Evolutionary conservation across 2,888 invertebrate genomes (phyloP), one percentile per base, ranked within the genome.

Genomic region (Hymenopus coronatus): DNA sequence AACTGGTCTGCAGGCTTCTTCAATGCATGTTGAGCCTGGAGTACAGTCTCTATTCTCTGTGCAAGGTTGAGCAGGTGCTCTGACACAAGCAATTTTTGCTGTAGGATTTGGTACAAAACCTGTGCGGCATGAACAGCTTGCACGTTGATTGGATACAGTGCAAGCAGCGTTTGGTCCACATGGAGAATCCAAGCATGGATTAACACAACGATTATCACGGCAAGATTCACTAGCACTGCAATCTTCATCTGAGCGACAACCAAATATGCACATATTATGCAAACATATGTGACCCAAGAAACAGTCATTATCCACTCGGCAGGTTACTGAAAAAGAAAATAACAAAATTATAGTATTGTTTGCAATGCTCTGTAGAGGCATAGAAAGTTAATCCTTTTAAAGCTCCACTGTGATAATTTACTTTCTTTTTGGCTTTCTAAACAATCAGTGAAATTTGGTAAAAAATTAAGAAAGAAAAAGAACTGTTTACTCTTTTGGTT

Each of bases 261-360:
- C 98, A 91, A 96, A 96, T 89, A 97, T 95, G 92, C 98, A 98
- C 94, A 97, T 97, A 92, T 97, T 97, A 92, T 96, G 96, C 89
- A 98, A 93, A 92, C 98, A 98, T 91, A 98, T 97, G 92, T 98
- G 98, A 0, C 98, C 98, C 89, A 98, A 94, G 95, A 98, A 98
- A 92, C 98, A 98, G 92, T 98, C 98, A 92, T 98, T 97, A 92
- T 98, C 98, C 1, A 98, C 96, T 86, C 98, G 96, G 92, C 98
- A 98, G 4, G 98, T 98, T 89, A 98, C 96, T 95, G 93, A 92
- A 94, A 91, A 88, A 85, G 82, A 90, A 87, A 88, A 33, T 3
- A 40, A 20, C 81, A 86, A 25, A 6, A 20, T 12, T 14, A 28
- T 85, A 15, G 14, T 46, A 46, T 40, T 54, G 40, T 12, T 14